Evolutionary conservation across 2,113 vertebrate genomes (phyloP).

Genomic region (Plestiodon gilberti): DNA sequence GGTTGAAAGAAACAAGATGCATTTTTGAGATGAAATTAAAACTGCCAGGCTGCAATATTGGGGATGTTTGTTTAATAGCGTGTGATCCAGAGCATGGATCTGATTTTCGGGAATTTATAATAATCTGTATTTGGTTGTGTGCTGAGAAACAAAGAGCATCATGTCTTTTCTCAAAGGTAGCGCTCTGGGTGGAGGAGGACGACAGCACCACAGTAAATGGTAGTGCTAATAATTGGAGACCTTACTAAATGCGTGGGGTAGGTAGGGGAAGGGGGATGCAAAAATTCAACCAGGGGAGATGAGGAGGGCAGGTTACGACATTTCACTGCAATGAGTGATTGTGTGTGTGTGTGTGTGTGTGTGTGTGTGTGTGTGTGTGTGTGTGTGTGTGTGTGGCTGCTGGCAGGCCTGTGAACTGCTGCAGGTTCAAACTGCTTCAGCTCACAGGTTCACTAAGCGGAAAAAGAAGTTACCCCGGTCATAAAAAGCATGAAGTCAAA

Average conservation of each 20-base stretch:
- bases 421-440: background rate
- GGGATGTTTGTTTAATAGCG: conserved; percentile 99
- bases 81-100: conserved; percentile 92
- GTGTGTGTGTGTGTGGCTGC: background rate
- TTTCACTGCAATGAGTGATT: background rate
- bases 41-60: conserved; percentile 99
- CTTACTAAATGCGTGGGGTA: conserved; percentile 7
- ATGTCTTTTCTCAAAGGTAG: conserved; percentile 71
- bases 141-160: conserved; percentile 74
- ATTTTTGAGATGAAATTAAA: conserved; percentile 99
- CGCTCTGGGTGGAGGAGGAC: conserved; percentile 57
- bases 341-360: too few relatives aligned
- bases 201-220: conserved; percentile 49
- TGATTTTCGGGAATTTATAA: conserved; percentile 89
- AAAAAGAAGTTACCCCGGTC: background rate
- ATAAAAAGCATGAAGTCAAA: background rate
- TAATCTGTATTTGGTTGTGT: conserved; percentile 79
- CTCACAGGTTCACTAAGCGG: background rate
- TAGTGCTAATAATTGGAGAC: conserved; percentile 68
- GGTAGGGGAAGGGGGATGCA: background rate
- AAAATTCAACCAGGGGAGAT: too few relatives aligned
- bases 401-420: background rate
- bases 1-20: conserved; percentile 99
- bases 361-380: too few relatives aligned
- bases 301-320: background rate